Evolutionary conservation across 2,888 invertebrate genomes (phyloP).

Genomic region (Anorthoa munda): DNA sequence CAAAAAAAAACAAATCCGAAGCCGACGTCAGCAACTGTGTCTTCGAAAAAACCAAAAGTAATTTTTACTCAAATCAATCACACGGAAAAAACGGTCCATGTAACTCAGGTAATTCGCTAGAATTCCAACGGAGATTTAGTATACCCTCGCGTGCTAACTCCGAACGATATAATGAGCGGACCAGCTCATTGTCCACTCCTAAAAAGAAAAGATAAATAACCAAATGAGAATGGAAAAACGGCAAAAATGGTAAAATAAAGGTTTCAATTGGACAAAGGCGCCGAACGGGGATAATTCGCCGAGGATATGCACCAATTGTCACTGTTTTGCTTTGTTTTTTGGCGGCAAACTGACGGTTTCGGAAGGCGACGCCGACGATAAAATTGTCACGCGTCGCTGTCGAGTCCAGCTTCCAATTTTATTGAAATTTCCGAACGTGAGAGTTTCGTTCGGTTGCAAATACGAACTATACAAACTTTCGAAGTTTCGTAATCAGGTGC

Average conservation of each 20-base stretch:
- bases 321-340: constrained; percentile 87
- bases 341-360: constrained; percentile 77
- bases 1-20: constrained; percentile 50
- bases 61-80: constrained; percentile 90
- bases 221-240: constrained; percentile 91
- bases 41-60: constrained; percentile 85
- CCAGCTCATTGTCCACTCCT: constrained; percentile 80
- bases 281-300: constrained; percentile 90
- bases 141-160: constrained; percentile 85
- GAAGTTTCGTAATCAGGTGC: constrained; percentile 47
- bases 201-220: constrained; percentile 90
- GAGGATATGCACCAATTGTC: constrained; percentile 91
- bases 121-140: constrained; percentile 90
- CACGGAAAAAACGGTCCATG: constrained; percentile 85
- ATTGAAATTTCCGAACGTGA: constrained; percentile 64
- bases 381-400: constrained; percentile 80
- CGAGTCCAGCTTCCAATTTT: constrained; percentile 63
- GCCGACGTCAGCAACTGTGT: constrained; percentile 52
- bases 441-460: constrained; percentile 61
- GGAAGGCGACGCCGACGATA: constrained; percentile 76
- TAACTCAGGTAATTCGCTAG: constrained; percentile 89
- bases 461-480: constrained; percentile 39
- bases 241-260: constrained; percentile 90
- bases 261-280: constrained; percentile 90
- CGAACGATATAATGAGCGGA: constrained; percentile 87